Evolutionary conservation across 1,140 invertebrate species (phyloP), one percentile per base, ranked within the genome.

Genomic region (Drosophila paulistorum): DNA sequence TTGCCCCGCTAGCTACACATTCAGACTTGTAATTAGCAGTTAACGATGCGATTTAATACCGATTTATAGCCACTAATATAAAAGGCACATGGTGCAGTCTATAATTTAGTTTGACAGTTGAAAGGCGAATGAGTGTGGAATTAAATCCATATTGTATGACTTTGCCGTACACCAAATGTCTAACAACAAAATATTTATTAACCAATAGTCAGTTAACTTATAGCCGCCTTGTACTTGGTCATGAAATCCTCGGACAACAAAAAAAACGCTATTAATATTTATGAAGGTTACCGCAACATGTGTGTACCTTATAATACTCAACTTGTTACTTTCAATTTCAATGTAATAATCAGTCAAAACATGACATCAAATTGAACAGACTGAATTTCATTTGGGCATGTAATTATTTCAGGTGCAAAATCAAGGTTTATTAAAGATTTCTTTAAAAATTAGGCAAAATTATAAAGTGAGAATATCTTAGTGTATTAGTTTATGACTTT

Each of bases 221-320:
- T 60, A 68, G 41, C 42, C 65, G 17, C 45, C 45, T 23, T 51
- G 45, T 9, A 51, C 45, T 67, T 67, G 64, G 30, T 67, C 60
- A 57, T 63, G 54, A 79, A 85, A 71, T 57, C 58, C 48, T 65
- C 62, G 55, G 55, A 66, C 41, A 74, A 58, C 30, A 30, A 57
- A 60, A 39, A 17, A 68, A 54, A 60, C 35, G 4, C n/a, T 55
- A 67, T 89, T 79, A 77, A 89, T 87, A 89, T 89, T 80, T 48
- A 83, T 89, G 84, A 87, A 89, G 83, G 83, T 79, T 71, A 59
- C 74, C 55, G 68, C 76, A 68, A 61, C 59, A 58, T 72, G 30
- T 55, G 35, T 65, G 68, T 64, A 23, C 30, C 64, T 45, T 71
- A 37, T 42, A 37, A 42, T 62, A 65, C 30, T 39, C 17, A n/a